Conservation (phyloP, 2,888 invertebrate species). For the Mylabris sibirica region DNA sequence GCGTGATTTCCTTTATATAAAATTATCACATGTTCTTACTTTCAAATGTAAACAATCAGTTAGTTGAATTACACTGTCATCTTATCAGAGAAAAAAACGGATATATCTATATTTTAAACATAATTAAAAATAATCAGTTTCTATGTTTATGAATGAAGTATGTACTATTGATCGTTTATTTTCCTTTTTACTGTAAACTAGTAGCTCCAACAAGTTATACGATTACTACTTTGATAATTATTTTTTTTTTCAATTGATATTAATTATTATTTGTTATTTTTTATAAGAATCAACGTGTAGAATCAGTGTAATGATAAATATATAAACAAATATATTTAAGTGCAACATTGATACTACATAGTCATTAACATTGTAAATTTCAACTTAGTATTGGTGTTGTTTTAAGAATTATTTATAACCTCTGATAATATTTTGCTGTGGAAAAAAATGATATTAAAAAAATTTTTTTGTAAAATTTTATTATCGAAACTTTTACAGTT, state of each 20-base stretch:
- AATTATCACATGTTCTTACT: slow-evolving; percentile 9
- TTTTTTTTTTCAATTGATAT: not conserved
- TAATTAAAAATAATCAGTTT: not conserved
- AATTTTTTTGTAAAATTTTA: not conserved
- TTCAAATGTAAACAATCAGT: slow-evolving; percentile 2
- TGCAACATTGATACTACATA: slow-evolving; percentile 8
- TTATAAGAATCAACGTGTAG: not conserved
- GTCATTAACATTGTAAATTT: slow-evolving; percentile 4
- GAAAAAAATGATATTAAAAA: not conserved
- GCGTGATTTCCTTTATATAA: not conserved
- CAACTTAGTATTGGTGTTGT: not conserved
- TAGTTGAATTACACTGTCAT: not conserved
- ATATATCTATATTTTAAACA: not conserved
- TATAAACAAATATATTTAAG: slow-evolving; percentile 10
- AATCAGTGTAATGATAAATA: slow-evolving; percentile 2
- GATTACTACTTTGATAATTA: not conserved
- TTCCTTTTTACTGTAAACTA: not conserved
- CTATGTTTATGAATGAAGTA: slow-evolving; percentile 8
- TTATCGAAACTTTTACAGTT: not conserved
- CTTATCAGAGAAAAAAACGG: not conserved
- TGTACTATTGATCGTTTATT: not conserved
- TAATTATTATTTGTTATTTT: not conserved
- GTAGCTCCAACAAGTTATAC: not conserved
- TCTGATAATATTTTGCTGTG: not conserved
- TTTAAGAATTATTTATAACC: not conserved